A percentile compares a stretch with the other conserved stretches of the same genome.
phyloP scores from a whole-genome alignment of 2,888 invertebrate genomes.

The Caradrina clavipalpis region DNA sequence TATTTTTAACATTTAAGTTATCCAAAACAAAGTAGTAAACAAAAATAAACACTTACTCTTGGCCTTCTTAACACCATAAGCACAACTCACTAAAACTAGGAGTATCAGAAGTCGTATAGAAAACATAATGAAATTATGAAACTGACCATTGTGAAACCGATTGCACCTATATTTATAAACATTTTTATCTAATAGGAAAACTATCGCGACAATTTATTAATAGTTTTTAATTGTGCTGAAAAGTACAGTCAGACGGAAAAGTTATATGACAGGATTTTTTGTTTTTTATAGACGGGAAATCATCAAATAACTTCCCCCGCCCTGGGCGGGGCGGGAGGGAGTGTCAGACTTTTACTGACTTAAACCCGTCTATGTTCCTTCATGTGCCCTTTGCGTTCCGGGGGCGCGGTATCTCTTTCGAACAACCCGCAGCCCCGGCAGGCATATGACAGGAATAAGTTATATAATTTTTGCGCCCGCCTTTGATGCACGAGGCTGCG shows the following conservation, averaged over 20 bases:
- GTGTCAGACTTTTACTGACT: no score
- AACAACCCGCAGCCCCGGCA: no score
- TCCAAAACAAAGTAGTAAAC: not conserved
- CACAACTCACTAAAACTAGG: constrained; percentile 22
- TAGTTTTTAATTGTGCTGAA: not conserved
- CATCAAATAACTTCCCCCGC: no score
- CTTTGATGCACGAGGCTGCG: no score
- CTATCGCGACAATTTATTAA: constrained; percentile 1
- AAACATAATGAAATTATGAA: constrained; percentile 26
- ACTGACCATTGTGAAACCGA: not conserved
- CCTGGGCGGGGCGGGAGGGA: no score
- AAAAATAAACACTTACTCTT: constrained; percentile 35
- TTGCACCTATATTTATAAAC: constrained; percentile 27
- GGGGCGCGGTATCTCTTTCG: no score
- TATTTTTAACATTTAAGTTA: no score
- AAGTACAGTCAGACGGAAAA: constrained; percentile 25
- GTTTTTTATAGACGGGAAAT: no score
- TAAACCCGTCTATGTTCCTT: no score
- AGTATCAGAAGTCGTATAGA: constrained; percentile 26
- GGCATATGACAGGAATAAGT: no score
- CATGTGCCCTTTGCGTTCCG: no score
- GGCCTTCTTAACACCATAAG: constrained; percentile 3
- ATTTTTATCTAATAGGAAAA: constrained; percentile 40
- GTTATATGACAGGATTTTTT: not conserved
- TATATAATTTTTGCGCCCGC: no score